Conservation (phyloP, 1,140 invertebrate genomes). For the Cherax quadricarinatus region DNA sequence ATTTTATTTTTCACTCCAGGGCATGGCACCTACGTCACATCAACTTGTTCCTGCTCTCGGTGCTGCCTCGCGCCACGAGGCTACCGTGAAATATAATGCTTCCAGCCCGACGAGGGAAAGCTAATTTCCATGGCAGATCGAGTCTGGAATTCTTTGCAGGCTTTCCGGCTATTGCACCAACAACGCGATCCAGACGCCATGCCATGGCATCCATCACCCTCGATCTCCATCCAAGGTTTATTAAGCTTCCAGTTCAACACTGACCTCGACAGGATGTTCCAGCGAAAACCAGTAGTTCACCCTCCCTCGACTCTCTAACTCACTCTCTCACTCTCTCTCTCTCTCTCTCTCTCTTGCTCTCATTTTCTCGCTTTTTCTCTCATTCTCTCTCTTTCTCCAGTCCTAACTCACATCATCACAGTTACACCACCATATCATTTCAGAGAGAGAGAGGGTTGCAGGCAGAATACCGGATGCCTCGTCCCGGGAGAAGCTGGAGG, state of each 20-base stretch:
- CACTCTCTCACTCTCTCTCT: neutral
- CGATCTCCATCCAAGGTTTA: constrained; percentile 38
- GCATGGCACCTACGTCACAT: constrained; percentile 2
- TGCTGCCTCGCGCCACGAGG: neutral
- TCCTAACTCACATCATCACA: no score
- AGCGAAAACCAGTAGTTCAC: neutral
- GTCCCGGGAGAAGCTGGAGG: neutral
- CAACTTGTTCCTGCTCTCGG: neutral
- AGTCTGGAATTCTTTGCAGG: constrained; percentile 47
- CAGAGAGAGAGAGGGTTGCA: neutral
- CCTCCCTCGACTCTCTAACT: neutral
- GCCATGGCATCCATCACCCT: constrained; percentile 35
- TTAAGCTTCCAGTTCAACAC: constrained; percentile 38
- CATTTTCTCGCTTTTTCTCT: no score
- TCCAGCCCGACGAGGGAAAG: constrained; percentile 48
- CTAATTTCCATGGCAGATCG: constrained; percentile 62
- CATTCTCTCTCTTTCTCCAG: neutral
- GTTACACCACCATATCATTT: neutral
- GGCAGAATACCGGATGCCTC: neutral
- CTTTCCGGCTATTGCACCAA: constrained; percentile 30
- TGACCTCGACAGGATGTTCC: constrained; percentile 32
- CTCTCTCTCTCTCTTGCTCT: neutral
- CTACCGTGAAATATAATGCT: constrained; percentile 45
- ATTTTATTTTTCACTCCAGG: neutral
- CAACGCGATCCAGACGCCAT: constrained; percentile 7